Conservation (phyloP, 2,888 invertebrate genomes). For the Cancer borealis region DNA sequence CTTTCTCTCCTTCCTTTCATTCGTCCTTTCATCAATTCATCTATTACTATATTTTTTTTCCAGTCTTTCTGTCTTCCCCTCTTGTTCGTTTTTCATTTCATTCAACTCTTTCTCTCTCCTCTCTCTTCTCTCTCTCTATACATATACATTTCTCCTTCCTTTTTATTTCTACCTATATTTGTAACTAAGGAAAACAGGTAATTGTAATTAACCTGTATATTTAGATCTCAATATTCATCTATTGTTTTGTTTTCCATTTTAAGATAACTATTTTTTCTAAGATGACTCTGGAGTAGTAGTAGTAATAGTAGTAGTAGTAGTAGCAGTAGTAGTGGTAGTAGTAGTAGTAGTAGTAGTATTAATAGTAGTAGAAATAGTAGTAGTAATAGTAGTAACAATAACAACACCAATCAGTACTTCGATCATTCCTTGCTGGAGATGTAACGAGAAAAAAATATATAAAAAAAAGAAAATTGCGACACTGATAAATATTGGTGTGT, state of each 20-base stretch:
- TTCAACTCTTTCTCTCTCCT: background rate
- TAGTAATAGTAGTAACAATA: background rate
- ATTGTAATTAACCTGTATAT: too few relatives aligned
- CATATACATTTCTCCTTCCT: background rate
- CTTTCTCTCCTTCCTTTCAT: background rate
- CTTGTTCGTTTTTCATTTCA: background rate
- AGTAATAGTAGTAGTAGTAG: constrained; percentile 7
- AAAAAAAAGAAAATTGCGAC: background rate
- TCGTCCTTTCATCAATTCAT: background rate
- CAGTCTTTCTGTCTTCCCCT: background rate
- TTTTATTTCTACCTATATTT: too few relatives aligned
- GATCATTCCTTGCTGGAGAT: background rate
- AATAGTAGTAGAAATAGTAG: background rate
- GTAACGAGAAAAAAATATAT: background rate
- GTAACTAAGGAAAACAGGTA: too few relatives aligned
- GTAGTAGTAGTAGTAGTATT: constrained; percentile 1
- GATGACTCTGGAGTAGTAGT: background rate
- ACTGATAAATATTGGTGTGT: background rate
- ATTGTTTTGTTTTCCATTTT: too few relatives aligned
- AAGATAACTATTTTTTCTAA: too few relatives aligned
- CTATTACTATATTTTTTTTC: background rate
- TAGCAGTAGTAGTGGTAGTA: constrained; percentile 20
- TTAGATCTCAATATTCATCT: too few relatives aligned
- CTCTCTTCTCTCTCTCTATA: background rate
- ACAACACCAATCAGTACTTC: background rate